These are phyloP conservation scores for Picathartes gymnocephalus DNA, from an alignment of 2,113 vertebrate species.

Conservation along the genomic window DNA sequence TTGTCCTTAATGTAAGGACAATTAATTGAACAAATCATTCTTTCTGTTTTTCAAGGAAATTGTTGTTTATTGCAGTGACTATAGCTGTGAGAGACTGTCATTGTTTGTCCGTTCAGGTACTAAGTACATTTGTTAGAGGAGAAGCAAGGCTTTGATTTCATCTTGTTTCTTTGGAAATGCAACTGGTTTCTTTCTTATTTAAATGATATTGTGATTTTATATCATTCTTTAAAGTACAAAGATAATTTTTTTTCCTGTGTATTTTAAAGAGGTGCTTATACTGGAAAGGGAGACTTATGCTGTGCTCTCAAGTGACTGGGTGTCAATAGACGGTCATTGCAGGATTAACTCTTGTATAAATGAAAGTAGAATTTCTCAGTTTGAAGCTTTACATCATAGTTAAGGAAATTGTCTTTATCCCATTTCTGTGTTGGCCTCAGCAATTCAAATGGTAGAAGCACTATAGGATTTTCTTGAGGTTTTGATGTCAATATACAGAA, in stretches of 20 bases:
- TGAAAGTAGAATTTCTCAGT: neutral
- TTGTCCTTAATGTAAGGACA: neutral
- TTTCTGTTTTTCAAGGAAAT: neutral
- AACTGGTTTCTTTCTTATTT: neutral
- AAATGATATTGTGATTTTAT: neutral
- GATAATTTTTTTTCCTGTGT: neutral
- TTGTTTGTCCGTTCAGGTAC: neutral
- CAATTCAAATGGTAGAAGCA: neutral
- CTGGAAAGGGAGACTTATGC: neutral
- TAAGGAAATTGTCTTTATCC: neutral
- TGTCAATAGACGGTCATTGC: neutral
- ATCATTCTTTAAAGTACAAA: neutral
- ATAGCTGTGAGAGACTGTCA: neutral
- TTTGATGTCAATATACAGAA: neutral
- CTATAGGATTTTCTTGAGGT: neutral
- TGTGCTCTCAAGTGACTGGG: neutral
- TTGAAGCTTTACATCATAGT: neutral
- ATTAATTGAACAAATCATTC: neutral
- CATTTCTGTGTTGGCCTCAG: neutral
- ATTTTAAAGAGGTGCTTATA: neutral
- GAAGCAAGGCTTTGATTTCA: neutral
- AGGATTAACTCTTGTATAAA: neutral
- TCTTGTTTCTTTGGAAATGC: neutral
- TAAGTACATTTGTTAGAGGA: neutral
- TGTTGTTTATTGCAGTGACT: neutral